Evolutionary conservation across 1,140 invertebrate genomes (phyloP), one percentile per base, ranked within the genome.

Genomic region (Branchinecta lindahli): DNA sequence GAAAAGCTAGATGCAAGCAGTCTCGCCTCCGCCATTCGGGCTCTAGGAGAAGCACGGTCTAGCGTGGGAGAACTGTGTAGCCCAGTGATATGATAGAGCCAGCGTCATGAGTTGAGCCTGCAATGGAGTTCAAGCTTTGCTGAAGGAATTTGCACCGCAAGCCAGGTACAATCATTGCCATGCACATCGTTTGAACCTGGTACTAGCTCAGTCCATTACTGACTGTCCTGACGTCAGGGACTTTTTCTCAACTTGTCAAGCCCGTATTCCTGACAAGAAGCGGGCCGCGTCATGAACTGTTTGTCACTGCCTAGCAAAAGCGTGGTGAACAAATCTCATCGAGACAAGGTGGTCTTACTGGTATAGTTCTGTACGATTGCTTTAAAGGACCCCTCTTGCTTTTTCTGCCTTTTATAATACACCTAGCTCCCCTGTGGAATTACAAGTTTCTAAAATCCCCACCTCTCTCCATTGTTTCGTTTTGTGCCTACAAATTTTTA

Each of bases 21-120:
- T 47, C 69, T 65, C 15, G 70, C 69, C 18, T 46, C 68, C 33
- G 45, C 7, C 9, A 52, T 74, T 44, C 45, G 3, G 44, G 65
- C 71, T 18, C 21, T 68, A 12, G 18, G 69, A 66, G 18, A 61
- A 61, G 69, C 20, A 21, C 33, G 9, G 68, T 47, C 68, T 69
- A 44, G 46, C 7, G 8, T 72, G 20, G 21, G 65, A 21, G 20
- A 52, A 18, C 61, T 74, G 67, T 47, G 70, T 74, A 20, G 74
- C 69, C 15, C 73, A 74, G 61, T 70, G 47, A 8, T 74, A 73
- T 66, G 70, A 74, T 70, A 72, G 72, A 12, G 72, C 73, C 8
- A 12, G 46, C 45, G 69, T 74, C 8, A 68, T 74, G 69, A 44
- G 71, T 20, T 61, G 46, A 44, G 66, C 67, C 18, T 52, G 73